A percentile compares a stretch with the other conserved stretches of the same genome.
Conservation (phyloP, 2,797 vertebrate species). For the Molossus alvarezi region DNA sequence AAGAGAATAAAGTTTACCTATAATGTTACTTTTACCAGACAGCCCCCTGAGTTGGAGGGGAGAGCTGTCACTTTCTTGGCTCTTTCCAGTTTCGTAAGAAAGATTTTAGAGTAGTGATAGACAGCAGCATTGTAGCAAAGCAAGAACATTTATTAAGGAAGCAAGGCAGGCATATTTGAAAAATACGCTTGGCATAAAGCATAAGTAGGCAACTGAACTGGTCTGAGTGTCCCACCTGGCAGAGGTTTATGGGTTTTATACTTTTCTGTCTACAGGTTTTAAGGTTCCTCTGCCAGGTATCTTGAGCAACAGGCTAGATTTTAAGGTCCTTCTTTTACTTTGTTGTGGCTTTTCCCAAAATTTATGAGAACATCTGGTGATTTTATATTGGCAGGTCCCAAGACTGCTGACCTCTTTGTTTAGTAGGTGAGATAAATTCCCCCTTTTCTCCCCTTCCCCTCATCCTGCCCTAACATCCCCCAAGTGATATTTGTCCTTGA, state of each 20-base stretch:
- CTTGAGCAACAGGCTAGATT: background rate
- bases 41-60: background rate
- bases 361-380: background rate
- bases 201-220: background rate
- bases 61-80: background rate
- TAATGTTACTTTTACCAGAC: background rate
- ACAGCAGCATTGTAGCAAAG: background rate
- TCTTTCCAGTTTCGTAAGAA: background rate
- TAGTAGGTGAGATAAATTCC: background rate
- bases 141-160: background rate
- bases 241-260: background rate
- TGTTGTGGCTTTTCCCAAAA: background rate
- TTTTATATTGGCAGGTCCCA: background rate
- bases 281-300: background rate
- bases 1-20: conserved; percentile 11
- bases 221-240: background rate
- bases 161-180: background rate
- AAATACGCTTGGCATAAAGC: background rate
- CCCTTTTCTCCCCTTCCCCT: background rate
- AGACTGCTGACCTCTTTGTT: background rate
- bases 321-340: background rate
- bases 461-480: background rate
- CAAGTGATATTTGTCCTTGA: background rate
- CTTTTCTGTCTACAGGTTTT: background rate
- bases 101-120: background rate